Evolutionary conservation across 2,888 invertebrate genomes (phyloP), one percentile per base, ranked within the genome.

Genomic region (Dyspetes luteomarginatus): DNA sequence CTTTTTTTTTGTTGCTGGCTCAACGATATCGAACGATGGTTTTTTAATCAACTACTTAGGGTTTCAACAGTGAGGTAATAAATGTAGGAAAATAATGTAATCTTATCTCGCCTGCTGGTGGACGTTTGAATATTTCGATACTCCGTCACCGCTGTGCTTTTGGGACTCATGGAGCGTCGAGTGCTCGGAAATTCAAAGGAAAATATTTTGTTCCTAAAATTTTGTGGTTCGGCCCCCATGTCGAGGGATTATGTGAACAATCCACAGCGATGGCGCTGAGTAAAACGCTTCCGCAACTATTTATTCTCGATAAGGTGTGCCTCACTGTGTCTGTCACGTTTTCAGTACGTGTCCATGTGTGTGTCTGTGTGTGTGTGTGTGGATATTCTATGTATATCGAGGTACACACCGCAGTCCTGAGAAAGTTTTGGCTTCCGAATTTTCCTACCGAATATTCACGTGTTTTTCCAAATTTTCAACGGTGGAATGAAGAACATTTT

Each of bases 261-360:
- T 48, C 9, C 55, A 43, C 41, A n/a, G 60, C 30, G 22, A 36
- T 64, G 77, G 69, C 69, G 77, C 45, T 71, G 77, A 69, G 45
- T 69, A 58, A 81, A 77, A 74, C 73, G 76, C 81, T 77, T 77
- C 81, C 73, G 73, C 69, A 81, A 81, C 81, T 81, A 81, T 81
- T 81, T 81, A 74, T 81, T 65, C 81, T 69, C 77, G 81, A 81
- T 81, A 81, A 81, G 73, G 73, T 77, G 72, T 56, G 73, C 62
- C 77, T 30, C 69, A 43, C 17, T 76, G 15, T 48, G 68, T 73
- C 68, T 28, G 41, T 73, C 69, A 22, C 45, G 64, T 77, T 43
- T 65, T 48, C 9, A 22, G n/a, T 45, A 15, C 17, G n/a, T n/a
- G 17, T 24, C n/a, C 55, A 19, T 28, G 3, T 19, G 19, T 12